Percentiles rank a stretch among this genome's conserved stretches.
These are phyloP conservation scores for Morpho helenor DNA, from an alignment of 2,888 invertebrate species.

Conservation along the genomic window DNA sequence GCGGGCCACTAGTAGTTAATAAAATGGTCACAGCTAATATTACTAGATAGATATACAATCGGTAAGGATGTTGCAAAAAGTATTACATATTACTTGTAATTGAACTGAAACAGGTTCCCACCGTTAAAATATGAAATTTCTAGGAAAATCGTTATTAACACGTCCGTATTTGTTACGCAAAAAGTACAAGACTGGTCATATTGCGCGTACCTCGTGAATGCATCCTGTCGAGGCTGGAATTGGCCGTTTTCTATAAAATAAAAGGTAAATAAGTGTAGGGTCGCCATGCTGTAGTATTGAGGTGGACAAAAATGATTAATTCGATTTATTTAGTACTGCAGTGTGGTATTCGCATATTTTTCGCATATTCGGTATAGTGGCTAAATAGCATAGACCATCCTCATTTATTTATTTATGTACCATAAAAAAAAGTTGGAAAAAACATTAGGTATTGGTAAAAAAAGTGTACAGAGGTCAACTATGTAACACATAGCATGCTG, in stretches of 20 bases:
- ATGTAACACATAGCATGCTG: too few species aligned
- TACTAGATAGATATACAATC: too few species aligned
- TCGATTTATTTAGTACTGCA: too few species aligned
- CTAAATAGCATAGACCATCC: too few species aligned
- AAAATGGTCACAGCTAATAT: too few species aligned
- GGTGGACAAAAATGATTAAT: neutral
- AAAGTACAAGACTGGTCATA: constrained; percentile 35
- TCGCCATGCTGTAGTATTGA: constrained; percentile 15
- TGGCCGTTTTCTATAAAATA: constrained; percentile 57
- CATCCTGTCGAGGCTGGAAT: constrained; percentile 43
- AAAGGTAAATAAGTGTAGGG: constrained; percentile 47
- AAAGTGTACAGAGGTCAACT: too few species aligned
- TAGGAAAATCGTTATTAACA: constrained; percentile 40
- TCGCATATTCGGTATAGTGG: too few species aligned
- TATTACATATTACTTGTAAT: neutral
- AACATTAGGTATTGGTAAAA: too few species aligned
- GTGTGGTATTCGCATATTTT: too few species aligned
- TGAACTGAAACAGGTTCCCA: neutral
- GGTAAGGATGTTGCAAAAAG: constrained; percentile 9
- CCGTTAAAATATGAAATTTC: constrained; percentile 34
- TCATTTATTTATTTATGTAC: too few species aligned
- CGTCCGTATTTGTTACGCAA: constrained; percentile 52
- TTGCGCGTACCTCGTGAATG: constrained; percentile 22
- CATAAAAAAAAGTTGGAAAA: too few species aligned
- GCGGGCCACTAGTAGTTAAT: too few species aligned